Base-by-base conservation (phyloP, 2,113 vertebrate species). In the Globicephala melas region DNA sequence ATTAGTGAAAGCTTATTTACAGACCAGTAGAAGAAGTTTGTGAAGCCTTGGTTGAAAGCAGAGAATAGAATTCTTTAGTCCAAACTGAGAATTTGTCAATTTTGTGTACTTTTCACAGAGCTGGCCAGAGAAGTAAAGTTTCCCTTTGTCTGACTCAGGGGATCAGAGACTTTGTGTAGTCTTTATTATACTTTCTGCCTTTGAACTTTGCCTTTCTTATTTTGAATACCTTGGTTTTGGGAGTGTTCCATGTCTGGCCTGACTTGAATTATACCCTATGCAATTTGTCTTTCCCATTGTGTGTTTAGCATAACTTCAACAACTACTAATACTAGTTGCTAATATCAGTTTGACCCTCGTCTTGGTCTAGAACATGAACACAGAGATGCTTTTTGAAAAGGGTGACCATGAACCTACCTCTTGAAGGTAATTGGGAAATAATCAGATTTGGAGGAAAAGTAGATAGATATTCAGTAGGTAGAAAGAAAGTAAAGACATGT, bases 401-500 rank as follows among this genome's bases (percentile, higher is more conserved):
- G 31, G 47, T 91, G 77, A 89, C 82, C 1, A 1, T n/a, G 62
- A 91, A 13, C n/a, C 26, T 63, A 68, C 21, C 15, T 88, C 31
- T 91, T 93, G 67, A 96, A 93, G 14, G 47, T 89, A 96, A 89
- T 50, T 71, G 26, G 18, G 25, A 77, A 79, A 81, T 85, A 82
- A 95, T 91, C 86, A 82, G 33, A 96, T 96, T 89, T 81, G 44
- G 11, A 38, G 31, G 67, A 81, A 84, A 84, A 5, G 44, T 65
- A 71, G 70, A 96, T 47, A 83, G 44, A 88, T 94, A 65, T 62
- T 93, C 60, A 23, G 18, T 7, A 7, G 90, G 47, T 44, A 89
- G 82, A 55, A 26, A 83, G 33, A 81, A 93, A 79, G 73, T 94
- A 96, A 96, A 63, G 77, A 36, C 58, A 80, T 71, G 60, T 82